Conservation (phyloP, 2,113 vertebrate species). For the Hippoglossus stenolepis region DNA sequence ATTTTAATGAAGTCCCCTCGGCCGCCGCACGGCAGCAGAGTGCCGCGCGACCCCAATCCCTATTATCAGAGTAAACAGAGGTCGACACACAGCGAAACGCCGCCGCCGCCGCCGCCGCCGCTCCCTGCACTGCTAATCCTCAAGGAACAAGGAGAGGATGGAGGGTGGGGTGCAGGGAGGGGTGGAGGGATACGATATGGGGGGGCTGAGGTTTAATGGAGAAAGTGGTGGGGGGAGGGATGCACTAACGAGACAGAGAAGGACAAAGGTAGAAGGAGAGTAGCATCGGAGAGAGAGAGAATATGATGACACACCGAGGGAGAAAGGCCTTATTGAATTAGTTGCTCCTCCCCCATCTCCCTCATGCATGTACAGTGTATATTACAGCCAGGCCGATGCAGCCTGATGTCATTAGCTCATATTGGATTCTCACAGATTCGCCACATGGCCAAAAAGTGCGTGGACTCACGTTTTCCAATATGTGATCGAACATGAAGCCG, state of each 20-base stretch:
- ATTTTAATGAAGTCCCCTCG: slow-evolving; percentile 65
- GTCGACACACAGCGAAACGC: slow-evolving; percentile 24
- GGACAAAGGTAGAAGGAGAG: slow-evolving; percentile 19
- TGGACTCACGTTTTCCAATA: background rate
- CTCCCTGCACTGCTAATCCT: slow-evolving; percentile 53
- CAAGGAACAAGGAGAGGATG: background rate
- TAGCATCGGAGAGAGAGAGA: background rate
- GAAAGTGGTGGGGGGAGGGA: slow-evolving; percentile 4
- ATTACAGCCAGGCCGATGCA: background rate
- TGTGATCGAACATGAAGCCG: background rate
- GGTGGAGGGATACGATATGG: background rate
- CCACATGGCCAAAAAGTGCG: background rate
- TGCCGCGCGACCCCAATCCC: slow-evolving; percentile 58
- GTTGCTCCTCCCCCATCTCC: slow-evolving; percentile 7
- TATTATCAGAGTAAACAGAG: slow-evolving; percentile 68
- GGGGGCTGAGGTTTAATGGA: background rate
- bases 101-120: background rate
- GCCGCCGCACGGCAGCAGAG: slow-evolving; percentile 29
- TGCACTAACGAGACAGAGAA: slow-evolving; percentile 29
- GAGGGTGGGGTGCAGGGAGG: background rate
- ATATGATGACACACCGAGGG: slow-evolving; percentile 33
- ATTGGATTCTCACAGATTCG: background rate
- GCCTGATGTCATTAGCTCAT: background rate
- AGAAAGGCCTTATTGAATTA: slow-evolving; percentile 39
- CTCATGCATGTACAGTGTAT: slow-evolving; percentile 22